Evolutionary conservation across 2,113 vertebrate genomes (phyloP), one percentile per base, ranked within the genome.

Genomic region (Phrynosoma platyrhinos): DNA sequence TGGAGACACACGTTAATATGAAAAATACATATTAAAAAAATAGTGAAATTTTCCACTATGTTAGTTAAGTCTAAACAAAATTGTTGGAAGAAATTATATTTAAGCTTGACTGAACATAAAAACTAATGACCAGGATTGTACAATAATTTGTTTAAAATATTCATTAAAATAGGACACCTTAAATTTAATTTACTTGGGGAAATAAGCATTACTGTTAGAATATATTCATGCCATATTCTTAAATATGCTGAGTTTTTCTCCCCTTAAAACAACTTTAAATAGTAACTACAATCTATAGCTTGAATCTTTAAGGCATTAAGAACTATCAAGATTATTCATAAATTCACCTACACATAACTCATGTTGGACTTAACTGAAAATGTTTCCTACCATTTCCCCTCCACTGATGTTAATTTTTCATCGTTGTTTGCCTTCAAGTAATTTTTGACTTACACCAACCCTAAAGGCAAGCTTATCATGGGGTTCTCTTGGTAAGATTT

Each of bases 41-140:
- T 30, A 87, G 90, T 80, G 71, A 76, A 80, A 40, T 77, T 89
- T 93, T 91, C 89, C 83, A 55, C 82, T 91, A 72, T 58, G 5
- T 32, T 91, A 94, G 93, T 88, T 53, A 87, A 94, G 90, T 78
- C 47, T 84, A 91, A 90, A 91, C 52, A 86, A 90, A 91, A 95
- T 94, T 91, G 90, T 89, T 80, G 88, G 92, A 87, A 77, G 88
- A 90, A 93, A 91, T 95, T 88, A 80, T 92, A 92, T 95, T 95
- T 93, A 93, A 91, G 79, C 79, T 93, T 94, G 86, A 95, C 83
- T 93, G 93, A 95, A 94, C 88, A 90, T 94, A 91, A 95, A 95
- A 91, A 88, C 88, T 94, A 85, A 84, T 94, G 91, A 95, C 89
- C 91, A 92, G 90, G 82, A 95, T 91, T 90, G 92, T 91, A 93